Base-by-base conservation (phyloP, 2,797 vertebrate species). In the Gobionotothen gibberifrons region DNA sequence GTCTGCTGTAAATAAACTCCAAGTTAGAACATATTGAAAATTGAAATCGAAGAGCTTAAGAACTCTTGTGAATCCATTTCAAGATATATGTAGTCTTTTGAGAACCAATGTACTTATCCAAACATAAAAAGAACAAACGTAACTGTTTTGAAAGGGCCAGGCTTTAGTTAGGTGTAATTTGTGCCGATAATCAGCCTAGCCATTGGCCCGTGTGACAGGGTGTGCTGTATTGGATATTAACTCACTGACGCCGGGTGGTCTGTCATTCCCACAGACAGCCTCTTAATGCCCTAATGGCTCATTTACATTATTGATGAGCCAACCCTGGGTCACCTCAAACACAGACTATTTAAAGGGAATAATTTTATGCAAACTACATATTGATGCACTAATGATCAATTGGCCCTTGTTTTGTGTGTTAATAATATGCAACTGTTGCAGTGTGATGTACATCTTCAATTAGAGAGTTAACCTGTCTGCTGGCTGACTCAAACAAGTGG, bases 251-350 rank as follows among this genome's bases (percentile, higher is more conserved):
- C 87, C 87, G 93, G 91, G 93, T 92, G 95, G 91, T 94, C 90
- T 91, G 95, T 97, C 96, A 97, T 96, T 96, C 94, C 91, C 94
- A 95, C 86, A 93, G 96, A 96, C 95, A 94, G 93, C 93, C 92
- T 94, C 93, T 90, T 94, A 94, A 95, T 95, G 95, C 93, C 94
- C 94, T 95, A 95, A 96, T 93, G 94, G 86, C 83, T 89, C 89
- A 98, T 98, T 97, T 97, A 90, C 97, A 98, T 98, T 98, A 98
- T 98, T 96, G 93, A 98, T 97, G 95, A 97, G 90, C 93, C 94
- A 95, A 95, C 94, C 96, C 95, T 96, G 96, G 96, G 95, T 96
- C 96, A 97, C 96, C 96, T 96, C 93, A 96, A 96, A 96, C 95
- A 93, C 90, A 91, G 95, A 96, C 95, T 94, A 95, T 96, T 97